phyloP scores from a whole-genome alignment of 1,140 invertebrate genomes.

The Formica exsecta region DNA sequence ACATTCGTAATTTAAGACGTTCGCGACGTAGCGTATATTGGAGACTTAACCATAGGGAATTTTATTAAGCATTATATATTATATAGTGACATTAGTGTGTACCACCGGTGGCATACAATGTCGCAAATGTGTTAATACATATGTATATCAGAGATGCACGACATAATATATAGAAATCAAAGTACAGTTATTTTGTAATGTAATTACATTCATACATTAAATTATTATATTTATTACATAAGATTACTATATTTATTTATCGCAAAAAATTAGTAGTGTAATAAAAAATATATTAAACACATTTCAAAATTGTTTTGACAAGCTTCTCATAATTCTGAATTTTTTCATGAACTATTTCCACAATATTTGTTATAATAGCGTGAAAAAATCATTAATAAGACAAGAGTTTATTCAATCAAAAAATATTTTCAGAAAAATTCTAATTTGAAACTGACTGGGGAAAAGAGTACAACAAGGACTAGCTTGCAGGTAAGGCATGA shows the following conservation, averaged over 20 bases:
- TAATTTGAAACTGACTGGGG: constrained; percentile 71
- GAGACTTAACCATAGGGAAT: too few species aligned
- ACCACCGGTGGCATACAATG: too few species aligned
- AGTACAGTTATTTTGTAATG: not conserved
- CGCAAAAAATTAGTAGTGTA: not conserved
- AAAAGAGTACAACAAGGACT: constrained; percentile 69
- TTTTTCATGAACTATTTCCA: not conserved
- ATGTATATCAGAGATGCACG: not conserved
- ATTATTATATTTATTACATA: not conserved
- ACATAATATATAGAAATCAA: not conserved
- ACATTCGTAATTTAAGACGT: not conserved
- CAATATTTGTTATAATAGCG: not conserved
- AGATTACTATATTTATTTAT: constrained; percentile 11
- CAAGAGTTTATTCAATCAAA: constrained; percentile 15
- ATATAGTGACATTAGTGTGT: too few species aligned
- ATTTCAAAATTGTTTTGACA: not conserved
- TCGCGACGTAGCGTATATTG: too few species aligned
- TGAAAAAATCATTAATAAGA: not conserved
- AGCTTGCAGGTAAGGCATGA: constrained; percentile 76
- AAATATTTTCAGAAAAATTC: constrained; percentile 80
- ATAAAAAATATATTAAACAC: constrained; percentile 3
- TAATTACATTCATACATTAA: not conserved
- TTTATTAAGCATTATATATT: too few species aligned
- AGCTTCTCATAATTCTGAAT: not conserved
- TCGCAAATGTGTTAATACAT: too few species aligned